Evolutionary conservation across 1,140 invertebrate species (phyloP).

Genomic region (Dryas iulia): DNA sequence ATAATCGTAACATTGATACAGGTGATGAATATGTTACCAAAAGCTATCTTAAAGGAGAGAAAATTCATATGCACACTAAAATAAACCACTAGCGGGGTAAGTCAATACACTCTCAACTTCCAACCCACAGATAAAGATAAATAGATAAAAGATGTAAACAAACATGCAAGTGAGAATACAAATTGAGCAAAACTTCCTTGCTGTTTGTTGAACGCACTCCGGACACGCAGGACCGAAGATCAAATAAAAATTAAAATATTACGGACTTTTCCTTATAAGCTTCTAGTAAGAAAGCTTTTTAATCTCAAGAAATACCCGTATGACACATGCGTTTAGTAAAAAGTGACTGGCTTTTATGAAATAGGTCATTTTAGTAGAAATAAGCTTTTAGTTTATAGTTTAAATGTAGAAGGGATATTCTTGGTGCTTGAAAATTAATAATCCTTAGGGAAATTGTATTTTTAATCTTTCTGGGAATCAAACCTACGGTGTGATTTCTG

Average conservation of each 20-base stretch:
- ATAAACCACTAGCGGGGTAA: neutral
- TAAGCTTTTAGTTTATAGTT: too few species aligned
- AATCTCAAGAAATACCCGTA: neutral
- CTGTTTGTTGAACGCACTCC: neutral
- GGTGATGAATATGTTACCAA: too few species aligned
- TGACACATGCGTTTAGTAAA: neutral
- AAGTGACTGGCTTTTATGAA: too few species aligned
- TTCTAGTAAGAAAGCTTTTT: neutral
- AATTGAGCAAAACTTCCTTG: constrained; percentile 4
- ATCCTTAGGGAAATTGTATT: too few species aligned
- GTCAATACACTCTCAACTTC: neutral
- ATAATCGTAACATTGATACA: too few species aligned
- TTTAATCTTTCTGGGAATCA: too few species aligned
- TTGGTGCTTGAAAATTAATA: too few species aligned
- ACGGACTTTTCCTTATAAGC: neutral
- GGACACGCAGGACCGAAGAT: neutral
- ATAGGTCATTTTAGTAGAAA: too few species aligned
- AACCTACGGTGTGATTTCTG: too few species aligned
- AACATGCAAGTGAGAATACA: constrained; percentile 6
- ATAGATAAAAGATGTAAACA: constrained; percentile 5
- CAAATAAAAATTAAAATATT: constrained; percentile 11
- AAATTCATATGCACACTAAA: neutral
- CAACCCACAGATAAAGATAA: neutral
- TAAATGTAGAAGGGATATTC: too few species aligned
- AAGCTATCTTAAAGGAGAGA: too few species aligned